A percentile compares a stretch with the other conserved stretches of the same genome.
Conservation (phyloP, 2,888 invertebrate genomes). For the Aphodius sticticus region DNA sequence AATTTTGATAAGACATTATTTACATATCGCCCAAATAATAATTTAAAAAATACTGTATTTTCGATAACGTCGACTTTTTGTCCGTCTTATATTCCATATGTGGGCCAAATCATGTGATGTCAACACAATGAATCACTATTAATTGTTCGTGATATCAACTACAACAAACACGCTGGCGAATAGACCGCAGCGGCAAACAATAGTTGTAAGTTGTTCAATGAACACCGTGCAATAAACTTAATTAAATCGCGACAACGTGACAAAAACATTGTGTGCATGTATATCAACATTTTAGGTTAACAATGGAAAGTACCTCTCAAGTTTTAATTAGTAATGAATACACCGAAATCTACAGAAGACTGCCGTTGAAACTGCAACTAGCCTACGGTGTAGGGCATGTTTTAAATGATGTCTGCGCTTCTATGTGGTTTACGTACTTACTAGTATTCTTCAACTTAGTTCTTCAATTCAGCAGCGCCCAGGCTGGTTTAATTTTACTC, state of each 20-base stretch:
- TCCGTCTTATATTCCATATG: background rate
- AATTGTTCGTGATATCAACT: conserved; percentile 13
- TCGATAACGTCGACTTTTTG: background rate
- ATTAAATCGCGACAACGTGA: too few species aligned
- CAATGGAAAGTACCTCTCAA: conserved; percentile 47
- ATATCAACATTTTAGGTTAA: background rate
- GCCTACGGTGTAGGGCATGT: conserved; percentile 86
- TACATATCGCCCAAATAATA: background rate
- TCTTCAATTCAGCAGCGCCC: conserved; percentile 66
- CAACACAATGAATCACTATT: conserved; percentile 17
- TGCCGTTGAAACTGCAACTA: conserved; percentile 60
- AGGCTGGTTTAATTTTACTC: conserved; percentile 74
- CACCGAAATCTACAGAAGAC: conserved; percentile 61
- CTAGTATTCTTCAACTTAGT: conserved; percentile 80
- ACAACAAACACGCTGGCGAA: background rate
- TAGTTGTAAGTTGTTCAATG: background rate
- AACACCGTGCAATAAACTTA: background rate
- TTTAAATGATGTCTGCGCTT: conserved; percentile 91
- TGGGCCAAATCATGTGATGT: conserved; percentile 20
- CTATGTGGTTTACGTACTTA: conserved; percentile 95
- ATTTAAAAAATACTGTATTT: background rate
- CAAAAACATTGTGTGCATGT: background rate
- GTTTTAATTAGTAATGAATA: conserved; percentile 57
- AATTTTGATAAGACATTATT: background rate
- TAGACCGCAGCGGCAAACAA: background rate